Conservation (phyloP, 2,113 vertebrate species). For the Pluvialis apricaria region DNA sequence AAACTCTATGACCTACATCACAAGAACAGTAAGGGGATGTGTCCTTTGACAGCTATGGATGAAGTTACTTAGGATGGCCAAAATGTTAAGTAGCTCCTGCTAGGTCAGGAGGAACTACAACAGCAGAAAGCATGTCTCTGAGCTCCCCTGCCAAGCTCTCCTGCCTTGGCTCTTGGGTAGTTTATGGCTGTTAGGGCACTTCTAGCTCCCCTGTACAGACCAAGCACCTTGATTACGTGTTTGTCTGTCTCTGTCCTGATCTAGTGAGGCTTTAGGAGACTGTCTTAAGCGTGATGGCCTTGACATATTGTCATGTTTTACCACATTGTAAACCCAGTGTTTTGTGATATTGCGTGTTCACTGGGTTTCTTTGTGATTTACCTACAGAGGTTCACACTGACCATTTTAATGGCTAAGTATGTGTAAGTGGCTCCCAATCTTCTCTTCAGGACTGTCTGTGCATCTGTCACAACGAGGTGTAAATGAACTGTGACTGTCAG, state of each 20-base stretch:
- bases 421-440: neutral
- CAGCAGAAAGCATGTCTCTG: neutral
- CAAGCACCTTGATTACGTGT: neutral
- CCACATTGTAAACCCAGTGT: neutral
- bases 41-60: neutral
- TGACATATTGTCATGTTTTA: neutral
- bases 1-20: neutral
- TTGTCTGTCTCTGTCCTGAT: neutral
- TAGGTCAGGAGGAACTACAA: neutral
- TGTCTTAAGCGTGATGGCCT: neutral
- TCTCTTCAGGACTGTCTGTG: neutral
- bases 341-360: neutral
- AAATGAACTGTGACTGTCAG: conserved; percentile 32
- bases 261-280: neutral
- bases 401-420: neutral
- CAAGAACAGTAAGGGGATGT: neutral
- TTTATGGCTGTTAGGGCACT: neutral
- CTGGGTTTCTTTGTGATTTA: neutral
- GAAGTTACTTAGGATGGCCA: neutral
- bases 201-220: neutral
- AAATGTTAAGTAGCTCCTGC: neutral
- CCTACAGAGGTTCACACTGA: neutral
- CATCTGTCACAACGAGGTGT: neutral
- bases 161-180: neutral
- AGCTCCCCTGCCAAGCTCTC: neutral